Conservation (phyloP, 2,888 invertebrate species). For the Parnassius glacialis region DNA sequence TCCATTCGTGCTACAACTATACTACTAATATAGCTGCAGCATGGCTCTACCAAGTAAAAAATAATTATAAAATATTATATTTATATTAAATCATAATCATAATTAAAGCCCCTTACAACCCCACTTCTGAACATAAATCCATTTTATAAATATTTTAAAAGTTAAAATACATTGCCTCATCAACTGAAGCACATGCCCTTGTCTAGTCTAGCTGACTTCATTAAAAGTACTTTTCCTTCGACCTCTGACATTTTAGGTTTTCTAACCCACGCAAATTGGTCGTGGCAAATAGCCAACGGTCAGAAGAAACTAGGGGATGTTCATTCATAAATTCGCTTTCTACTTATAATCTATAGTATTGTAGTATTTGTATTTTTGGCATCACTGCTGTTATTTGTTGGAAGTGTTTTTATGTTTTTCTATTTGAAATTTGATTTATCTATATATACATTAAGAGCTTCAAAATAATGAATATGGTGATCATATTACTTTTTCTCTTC, state of each 20-base stretch:
- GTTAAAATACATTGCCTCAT: background rate
- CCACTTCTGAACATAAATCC: too few relatives aligned
- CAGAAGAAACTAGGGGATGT: constrained; percentile 46
- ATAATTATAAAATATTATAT: too few relatives aligned
- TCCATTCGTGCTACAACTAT: too few relatives aligned
- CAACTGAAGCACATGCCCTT: background rate
- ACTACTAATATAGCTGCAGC: too few relatives aligned
- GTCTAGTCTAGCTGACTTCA: constrained; percentile 7
- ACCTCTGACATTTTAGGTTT: constrained; percentile 58
- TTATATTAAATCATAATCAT: too few relatives aligned
- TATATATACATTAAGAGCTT: too few relatives aligned
- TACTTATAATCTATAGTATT: constrained; percentile 25
- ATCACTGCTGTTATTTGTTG: background rate
- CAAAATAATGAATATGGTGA: too few relatives aligned
- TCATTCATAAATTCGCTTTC: constrained; percentile 57
- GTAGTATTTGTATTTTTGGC: constrained; percentile 16
- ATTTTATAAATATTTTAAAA: too few relatives aligned
- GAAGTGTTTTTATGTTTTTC: background rate
- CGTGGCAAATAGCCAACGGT: constrained; percentile 55
- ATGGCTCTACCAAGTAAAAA: too few relatives aligned
- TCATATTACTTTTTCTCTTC: too few relatives aligned
- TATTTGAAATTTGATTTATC: too few relatives aligned
- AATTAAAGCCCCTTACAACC: too few relatives aligned
- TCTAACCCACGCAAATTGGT: constrained; percentile 46
- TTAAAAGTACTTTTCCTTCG: constrained; percentile 33